Percentiles rank a stretch among this genome's conserved stretches.
These are phyloP conservation scores for Phalacrocorax brasilianus DNA, from an alignment of 2,113 vertebrate species.

Conservation along the genomic window DNA sequence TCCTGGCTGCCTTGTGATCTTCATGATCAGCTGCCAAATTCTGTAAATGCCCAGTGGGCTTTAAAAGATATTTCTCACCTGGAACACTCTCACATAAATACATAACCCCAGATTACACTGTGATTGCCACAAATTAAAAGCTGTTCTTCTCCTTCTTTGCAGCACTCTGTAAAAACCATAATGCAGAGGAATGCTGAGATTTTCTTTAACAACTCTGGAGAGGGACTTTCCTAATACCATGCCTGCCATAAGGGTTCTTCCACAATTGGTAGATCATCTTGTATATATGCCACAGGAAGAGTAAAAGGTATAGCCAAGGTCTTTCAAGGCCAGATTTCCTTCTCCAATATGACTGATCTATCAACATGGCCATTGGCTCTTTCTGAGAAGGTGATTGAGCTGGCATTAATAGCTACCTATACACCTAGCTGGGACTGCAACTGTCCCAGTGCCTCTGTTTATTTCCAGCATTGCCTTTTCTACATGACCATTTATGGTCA, in stretches of 20 bases:
- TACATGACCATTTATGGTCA: neutral
- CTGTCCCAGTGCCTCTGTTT: neutral
- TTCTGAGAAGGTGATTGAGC: neutral
- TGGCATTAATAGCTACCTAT: neutral
- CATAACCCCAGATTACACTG: neutral
- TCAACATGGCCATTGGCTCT: neutral
- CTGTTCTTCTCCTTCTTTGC: neutral
- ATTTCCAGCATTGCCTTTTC: neutral
- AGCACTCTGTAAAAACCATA: neutral
- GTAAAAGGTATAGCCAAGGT: neutral
- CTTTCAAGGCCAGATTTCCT: neutral
- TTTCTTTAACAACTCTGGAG: neutral
- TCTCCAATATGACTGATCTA: neutral
- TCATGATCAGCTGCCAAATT: neutral
- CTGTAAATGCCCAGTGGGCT: neutral
- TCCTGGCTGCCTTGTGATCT: neutral
- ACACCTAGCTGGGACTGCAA: neutral
- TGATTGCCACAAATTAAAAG: neutral
- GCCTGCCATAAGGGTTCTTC: fast-evolving
- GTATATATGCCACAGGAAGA: neutral
- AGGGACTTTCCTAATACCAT: neutral
- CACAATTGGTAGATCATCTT: neutral
- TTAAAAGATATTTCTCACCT: neutral
- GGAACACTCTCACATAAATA: neutral
- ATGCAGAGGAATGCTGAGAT: neutral